Evolutionary conservation across 2,888 invertebrate species (phyloP).

Genomic region (Athetis lepigone): DNA sequence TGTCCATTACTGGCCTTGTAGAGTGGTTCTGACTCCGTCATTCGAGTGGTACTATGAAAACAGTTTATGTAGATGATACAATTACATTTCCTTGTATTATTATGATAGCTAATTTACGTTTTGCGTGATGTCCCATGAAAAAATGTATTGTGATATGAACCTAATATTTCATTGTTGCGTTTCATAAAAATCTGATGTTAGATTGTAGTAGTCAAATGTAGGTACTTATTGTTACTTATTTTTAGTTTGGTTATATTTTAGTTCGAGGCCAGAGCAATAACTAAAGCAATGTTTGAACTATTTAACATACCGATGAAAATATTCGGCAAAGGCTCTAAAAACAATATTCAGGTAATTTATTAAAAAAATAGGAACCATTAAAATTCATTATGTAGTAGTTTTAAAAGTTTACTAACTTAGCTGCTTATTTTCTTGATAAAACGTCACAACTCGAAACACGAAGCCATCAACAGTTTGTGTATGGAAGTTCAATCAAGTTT

Average conservation of each 20-base stretch:
- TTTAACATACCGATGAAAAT: background rate
- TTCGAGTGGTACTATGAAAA: slow-evolving; percentile 51
- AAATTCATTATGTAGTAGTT: background rate
- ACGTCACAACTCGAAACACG: slow-evolving; percentile 49
- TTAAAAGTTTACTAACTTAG: slow-evolving; percentile 28
- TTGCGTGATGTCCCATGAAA: slow-evolving; percentile 64
- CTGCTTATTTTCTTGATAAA: slow-evolving; percentile 32
- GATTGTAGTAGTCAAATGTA: slow-evolving; percentile 36
- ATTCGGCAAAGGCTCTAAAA: background rate
- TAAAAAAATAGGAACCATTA: slow-evolving; percentile 1
- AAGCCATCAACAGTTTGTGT: slow-evolving; percentile 36
- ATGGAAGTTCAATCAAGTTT: slow-evolving; percentile 46
- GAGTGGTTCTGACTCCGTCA: slow-evolving; percentile 41
- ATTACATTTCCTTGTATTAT: slow-evolving; percentile 60
- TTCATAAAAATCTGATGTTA: slow-evolving; percentile 54
- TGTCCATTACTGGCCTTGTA: slow-evolving; percentile 51
- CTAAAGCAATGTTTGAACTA: background rate
- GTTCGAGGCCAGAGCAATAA: background rate
- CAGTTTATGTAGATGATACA: slow-evolving; percentile 60
- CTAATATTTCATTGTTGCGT: slow-evolving; percentile 60
- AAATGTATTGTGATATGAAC: slow-evolving; percentile 55
- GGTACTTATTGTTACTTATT: slow-evolving; percentile 38
- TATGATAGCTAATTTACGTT: slow-evolving; percentile 65
- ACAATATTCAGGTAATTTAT: background rate
- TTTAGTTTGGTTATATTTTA: slow-evolving; percentile 14